Evolutionary conservation across 2,797 vertebrate genomes (phyloP).

Genomic region (Xerus rutilus): DNA sequence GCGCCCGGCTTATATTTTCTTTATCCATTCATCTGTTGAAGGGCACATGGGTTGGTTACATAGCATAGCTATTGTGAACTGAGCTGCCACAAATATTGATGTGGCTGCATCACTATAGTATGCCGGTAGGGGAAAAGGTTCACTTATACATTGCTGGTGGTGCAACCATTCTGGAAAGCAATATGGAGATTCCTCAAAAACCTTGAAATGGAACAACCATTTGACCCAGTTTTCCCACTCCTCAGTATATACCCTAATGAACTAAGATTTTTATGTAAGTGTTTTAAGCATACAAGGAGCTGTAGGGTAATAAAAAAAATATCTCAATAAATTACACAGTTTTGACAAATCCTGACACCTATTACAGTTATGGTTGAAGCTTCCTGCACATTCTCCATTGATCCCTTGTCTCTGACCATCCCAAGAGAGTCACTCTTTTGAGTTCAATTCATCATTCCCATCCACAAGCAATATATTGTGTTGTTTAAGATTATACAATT

Average conservation of each 20-base stretch:
- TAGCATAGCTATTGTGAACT: too few species aligned
- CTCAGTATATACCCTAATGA: neutral
- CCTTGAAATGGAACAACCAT: too few species aligned
- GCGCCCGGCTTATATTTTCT: too few species aligned
- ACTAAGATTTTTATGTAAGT: neutral
- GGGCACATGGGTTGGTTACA: too few species aligned
- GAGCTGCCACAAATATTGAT: too few species aligned
- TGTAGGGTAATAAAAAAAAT: neutral
- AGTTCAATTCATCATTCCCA: neutral
- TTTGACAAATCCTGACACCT: conserved; percentile 12
- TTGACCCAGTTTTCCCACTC: too few species aligned
- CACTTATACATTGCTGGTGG: too few species aligned
- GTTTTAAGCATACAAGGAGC: neutral
- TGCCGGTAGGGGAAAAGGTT: too few species aligned
- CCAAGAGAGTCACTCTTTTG: neutral
- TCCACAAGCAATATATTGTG: neutral
- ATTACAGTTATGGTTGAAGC: neutral
- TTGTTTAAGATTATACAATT: neutral
- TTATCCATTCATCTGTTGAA: too few species aligned
- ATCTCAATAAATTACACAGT: neutral
- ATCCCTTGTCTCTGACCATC: neutral
- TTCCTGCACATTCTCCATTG: neutral
- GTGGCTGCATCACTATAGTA: too few species aligned
- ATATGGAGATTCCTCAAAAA: too few species aligned
- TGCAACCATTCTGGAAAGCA: too few species aligned